Conservation (phyloP, 2,797 vertebrate genomes). For the Phalanger gymnotis region DNA sequence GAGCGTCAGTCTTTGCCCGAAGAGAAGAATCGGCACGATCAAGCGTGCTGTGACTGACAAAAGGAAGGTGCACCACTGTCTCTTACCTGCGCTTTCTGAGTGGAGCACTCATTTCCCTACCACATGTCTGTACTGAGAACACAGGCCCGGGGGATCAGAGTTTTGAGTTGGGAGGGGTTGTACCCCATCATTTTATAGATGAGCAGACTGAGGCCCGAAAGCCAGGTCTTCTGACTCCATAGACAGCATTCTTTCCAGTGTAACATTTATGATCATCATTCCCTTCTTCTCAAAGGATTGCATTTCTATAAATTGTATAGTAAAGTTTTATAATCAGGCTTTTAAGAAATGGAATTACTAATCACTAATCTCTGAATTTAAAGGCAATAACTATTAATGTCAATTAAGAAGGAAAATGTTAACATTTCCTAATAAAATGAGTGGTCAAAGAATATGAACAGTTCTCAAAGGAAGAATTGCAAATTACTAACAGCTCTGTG, state of each 20-base stretch:
- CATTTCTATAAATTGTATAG: constrained; percentile 5
- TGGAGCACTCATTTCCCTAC: not conserved
- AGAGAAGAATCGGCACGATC: not conserved
- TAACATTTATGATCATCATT: not conserved
- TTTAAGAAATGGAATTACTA: not conserved
- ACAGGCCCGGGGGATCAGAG: not conserved
- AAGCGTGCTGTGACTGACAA: not conserved
- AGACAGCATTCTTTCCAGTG: not conserved
- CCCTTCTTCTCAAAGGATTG: not conserved
- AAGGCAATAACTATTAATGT: not conserved
- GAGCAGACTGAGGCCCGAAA: not conserved
- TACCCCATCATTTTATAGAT: not conserved
- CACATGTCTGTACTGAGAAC: not conserved
- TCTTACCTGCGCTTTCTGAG: not conserved
- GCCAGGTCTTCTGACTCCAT: not conserved
- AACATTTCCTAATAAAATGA: not conserved
- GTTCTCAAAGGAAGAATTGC: not conserved
- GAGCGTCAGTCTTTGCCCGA: not conserved
- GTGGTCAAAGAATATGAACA: not conserved
- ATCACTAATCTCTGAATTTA: not conserved
- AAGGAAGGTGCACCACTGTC: not conserved
- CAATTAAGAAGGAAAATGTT: not conserved
- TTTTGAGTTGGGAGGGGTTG: not conserved
- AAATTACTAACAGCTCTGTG: not conserved
- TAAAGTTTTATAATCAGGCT: constrained; percentile 5